A percentile compares a stretch with the other conserved stretches of the same genome.
Conservation (phyloP, 2,113 vertebrate genomes). For the Myrmecobius fasciatus region DNA sequence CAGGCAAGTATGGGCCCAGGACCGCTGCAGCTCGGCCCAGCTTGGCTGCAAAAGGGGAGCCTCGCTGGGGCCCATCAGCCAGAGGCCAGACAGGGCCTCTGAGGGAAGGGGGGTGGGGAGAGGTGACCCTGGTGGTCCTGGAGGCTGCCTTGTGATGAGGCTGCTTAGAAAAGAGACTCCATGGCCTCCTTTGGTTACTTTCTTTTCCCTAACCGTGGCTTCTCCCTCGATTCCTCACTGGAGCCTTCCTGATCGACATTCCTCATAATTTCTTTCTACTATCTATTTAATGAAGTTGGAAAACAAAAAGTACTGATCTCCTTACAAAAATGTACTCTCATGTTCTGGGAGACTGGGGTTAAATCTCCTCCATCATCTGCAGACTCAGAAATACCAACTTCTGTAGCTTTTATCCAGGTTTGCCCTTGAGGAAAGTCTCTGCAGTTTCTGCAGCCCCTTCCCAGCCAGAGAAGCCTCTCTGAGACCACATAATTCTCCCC, state of each 20-base stretch:
- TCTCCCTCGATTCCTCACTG: not conserved
- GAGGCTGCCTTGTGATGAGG: not conserved
- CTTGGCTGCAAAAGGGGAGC: constrained; percentile 77
- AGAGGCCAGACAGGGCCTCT: not conserved
- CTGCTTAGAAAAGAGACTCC: not conserved
- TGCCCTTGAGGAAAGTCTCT: not conserved
- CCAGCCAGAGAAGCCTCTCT: not conserved
- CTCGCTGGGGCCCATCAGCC: not conserved
- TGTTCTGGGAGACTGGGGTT: not conserved
- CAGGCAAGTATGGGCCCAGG: constrained; percentile 86
- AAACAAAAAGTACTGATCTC: not conserved
- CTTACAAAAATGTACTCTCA: not conserved
- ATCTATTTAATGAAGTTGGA: not conserved
- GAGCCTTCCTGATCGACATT: not conserved
- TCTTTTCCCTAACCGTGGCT: not conserved
- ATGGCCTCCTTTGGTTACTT: not conserved
- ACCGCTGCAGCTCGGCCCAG: constrained; percentile 18
- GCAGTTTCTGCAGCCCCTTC: not conserved
- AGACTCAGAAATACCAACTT: not conserved
- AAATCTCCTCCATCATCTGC: not conserved
- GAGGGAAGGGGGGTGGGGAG: too few species aligned
- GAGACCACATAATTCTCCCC: not conserved
- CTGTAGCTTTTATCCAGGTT: not conserved
- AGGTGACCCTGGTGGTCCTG: too few species aligned
- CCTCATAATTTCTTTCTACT: not conserved